Evolutionary conservation across 2,888 invertebrate genomes (phyloP), one percentile per base, ranked within the genome.

Genomic region (Leptura quadrifasciata): DNA sequence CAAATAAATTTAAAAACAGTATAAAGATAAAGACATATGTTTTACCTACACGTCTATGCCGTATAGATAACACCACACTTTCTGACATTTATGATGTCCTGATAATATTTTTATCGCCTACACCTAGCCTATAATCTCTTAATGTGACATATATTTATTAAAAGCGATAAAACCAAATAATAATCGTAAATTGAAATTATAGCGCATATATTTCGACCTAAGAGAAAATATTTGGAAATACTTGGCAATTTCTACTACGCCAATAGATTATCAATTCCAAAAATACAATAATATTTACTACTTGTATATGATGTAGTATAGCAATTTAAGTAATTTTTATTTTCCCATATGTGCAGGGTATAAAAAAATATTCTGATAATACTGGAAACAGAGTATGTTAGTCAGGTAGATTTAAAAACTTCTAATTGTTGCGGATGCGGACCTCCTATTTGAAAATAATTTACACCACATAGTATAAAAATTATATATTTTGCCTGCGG

Each of bases 111-210:
- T 63, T 39, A 39, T 63, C n/a, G 35, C 21, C 35, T 20, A 39
- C 63, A 63, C 39, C 39, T 63, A 63, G 39, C 18, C 10, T 63
- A 39, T 31, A 61, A 8, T 1, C 17, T 20, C 20, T 15, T 15
- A 35, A 35, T 39, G 39, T 35, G 35, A 18, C 39, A 63, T 60
- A 31, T 15, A 24, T 60, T 60, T 60, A 60, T n/a, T 61, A 61
- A 9, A 17, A 18, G 10, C 2, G 17, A 61, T 35, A 21, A 39
- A 20, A 31, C 5, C 5, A 35, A 39, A 39, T 10, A 39, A 61
- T 61, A 61, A 31, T 17, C 5, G 1, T 61, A 31, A 31, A 17
- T 27, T 27, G 8, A 39, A 39, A 35, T 5, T 5, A 35, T 35
- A 35, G 8, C 27, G 4, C 8, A 35, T 35, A 9, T 9, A 12